Conservation (phyloP, 2,113 vertebrate genomes). For the Entelurus aequoreus region DNA sequence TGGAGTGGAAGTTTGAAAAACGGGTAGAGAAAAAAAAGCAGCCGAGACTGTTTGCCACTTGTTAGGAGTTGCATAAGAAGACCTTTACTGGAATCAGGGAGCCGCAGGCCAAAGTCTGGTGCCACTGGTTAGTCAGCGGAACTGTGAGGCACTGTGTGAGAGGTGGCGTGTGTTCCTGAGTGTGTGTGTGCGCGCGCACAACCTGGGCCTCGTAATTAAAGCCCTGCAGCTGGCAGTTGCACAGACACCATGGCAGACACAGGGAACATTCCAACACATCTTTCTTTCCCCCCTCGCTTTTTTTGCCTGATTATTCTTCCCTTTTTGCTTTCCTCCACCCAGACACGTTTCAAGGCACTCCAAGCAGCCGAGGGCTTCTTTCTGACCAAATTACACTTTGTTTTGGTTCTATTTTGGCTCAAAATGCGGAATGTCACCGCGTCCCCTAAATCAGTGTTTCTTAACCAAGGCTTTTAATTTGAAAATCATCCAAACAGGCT, state of each 20-base stretch:
- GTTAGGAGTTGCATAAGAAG: constrained; percentile 73
- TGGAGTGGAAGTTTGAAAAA: constrained; percentile 12
- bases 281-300: not conserved
- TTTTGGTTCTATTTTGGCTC: too few species aligned
- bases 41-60: constrained; percentile 71
- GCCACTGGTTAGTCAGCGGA: constrained; percentile 73
- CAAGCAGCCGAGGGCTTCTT: too few species aligned
- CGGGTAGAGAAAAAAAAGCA: constrained; percentile 4
- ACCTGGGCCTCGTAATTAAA: constrained; percentile 70
- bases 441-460: too few species aligned
- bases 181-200: constrained; percentile 22
- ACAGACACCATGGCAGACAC: constrained; percentile 57
- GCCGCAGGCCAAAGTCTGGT: constrained; percentile 73
- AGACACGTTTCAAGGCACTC: constrained; percentile 34
- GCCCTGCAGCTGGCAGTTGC: constrained; percentile 62
- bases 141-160: constrained; percentile 62
- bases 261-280: constrained; percentile 52
- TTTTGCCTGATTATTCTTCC: constrained; percentile 14
- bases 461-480: too few species aligned
- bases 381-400: too few species aligned
- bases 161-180: constrained; percentile 52
- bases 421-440: too few species aligned
- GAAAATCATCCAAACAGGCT: too few species aligned
- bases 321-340: constrained; percentile 15
- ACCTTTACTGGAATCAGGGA: constrained; percentile 74